Percentiles rank a stretch among this genome's conserved stretches.
These are phyloP conservation scores for Pelusios castaneus DNA, from an alignment of 2,113 vertebrate genomes.

Conservation along the genomic window DNA sequence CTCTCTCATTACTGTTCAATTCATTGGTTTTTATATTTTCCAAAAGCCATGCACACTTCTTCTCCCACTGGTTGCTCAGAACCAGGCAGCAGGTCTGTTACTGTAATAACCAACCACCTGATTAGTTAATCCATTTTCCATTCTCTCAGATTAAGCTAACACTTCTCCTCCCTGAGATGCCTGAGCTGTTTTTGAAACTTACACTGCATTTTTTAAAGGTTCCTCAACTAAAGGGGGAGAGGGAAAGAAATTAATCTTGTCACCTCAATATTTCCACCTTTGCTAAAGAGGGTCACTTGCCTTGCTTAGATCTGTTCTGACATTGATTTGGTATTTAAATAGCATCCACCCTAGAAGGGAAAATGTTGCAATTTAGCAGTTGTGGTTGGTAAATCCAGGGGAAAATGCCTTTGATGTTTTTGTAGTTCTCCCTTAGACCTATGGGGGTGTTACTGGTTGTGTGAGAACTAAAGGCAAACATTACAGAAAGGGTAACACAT, in stretches of 20 bases:
- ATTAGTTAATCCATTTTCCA: not conserved
- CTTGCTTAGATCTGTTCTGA: not conserved
- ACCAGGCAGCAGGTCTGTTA: conserved; percentile 34
- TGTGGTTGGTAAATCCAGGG: not conserved
- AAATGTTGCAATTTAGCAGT: not conserved
- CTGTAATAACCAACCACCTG: not conserved
- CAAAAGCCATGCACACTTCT: not conserved
- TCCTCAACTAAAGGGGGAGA: not conserved
- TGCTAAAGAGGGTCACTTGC: not conserved
- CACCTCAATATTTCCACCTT: not conserved
- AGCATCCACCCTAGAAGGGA: not conserved
- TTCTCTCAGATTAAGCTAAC: not conserved
- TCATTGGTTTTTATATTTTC: not conserved
- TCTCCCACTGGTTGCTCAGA: not conserved
- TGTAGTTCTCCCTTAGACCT: not conserved
- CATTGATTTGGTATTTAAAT: not conserved
- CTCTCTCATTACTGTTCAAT: not conserved
- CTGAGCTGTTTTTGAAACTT: not conserved
- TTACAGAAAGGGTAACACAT: not conserved
- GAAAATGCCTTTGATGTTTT: conserved; percentile 21
- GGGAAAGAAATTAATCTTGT: not conserved
- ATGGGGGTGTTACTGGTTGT: not conserved
- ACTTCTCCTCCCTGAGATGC: not conserved
- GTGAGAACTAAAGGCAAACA: not conserved
- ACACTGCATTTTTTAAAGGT: not conserved